phyloP scores from a whole-genome alignment of 2,888 invertebrate genomes.

The Limnephilus lunatus region DNA sequence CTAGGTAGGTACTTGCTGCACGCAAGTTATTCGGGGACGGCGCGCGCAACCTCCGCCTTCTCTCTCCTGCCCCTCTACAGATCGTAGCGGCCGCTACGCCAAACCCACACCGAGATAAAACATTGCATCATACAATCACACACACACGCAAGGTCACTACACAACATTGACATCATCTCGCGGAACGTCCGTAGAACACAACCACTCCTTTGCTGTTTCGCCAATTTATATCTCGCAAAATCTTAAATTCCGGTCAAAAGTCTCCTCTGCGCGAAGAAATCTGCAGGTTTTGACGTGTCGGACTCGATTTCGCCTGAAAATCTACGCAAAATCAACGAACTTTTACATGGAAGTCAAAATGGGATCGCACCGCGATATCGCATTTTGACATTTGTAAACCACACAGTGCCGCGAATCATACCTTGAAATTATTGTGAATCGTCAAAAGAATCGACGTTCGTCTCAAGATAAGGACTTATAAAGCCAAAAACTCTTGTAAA shows the following conservation, averaged over 20 bases:
- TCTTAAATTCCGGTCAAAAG: slow-evolving; percentile 19
- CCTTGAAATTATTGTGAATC: not conserved
- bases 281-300: not conserved
- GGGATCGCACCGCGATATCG: slow-evolving; percentile 22
- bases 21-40: slow-evolving; percentile 29
- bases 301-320: not conserved
- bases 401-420: slow-evolving; percentile 2
- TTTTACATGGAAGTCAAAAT: slow-evolving; percentile 25
- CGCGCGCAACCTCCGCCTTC: slow-evolving; percentile 57
- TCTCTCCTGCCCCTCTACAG: slow-evolving; percentile 46
- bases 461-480: not conserved
- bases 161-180: slow-evolving; percentile 49
- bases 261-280: not conserved
- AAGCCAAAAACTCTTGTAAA: not conserved
- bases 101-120: slow-evolving; percentile 49
- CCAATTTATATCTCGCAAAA: slow-evolving; percentile 25
- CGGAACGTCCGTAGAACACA: slow-evolving; percentile 49
- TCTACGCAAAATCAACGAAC: slow-evolving; percentile 2
- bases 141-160: slow-evolving; percentile 43
- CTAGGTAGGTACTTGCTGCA: not conserved
- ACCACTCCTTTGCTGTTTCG: slow-evolving; percentile 62
- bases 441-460: not conserved
- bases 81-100: slow-evolving; percentile 53
- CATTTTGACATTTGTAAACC: slow-evolving; percentile 44
- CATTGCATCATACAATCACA: slow-evolving; percentile 24